A percentile compares a stretch with the other conserved stretches of the same genome.
Evolutionary conservation across 2,113 vertebrate species (phyloP).

Genomic region (Clarias magur): DNA sequence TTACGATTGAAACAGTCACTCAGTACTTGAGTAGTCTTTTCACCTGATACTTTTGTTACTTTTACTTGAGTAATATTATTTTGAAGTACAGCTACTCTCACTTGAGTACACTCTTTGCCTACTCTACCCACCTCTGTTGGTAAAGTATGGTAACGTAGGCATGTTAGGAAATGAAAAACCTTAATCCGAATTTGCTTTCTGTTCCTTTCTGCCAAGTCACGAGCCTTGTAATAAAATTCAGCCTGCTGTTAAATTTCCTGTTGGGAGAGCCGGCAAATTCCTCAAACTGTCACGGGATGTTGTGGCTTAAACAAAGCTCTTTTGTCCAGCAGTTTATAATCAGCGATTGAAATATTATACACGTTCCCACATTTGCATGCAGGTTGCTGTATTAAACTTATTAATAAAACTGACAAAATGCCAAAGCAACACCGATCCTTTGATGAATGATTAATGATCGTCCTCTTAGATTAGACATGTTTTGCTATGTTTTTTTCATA

Average conservation of each 20-base stretch:
- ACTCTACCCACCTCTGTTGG: too few species aligned
- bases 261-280: background rate
- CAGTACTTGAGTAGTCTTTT: too few species aligned
- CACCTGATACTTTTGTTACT: too few species aligned
- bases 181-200: background rate
- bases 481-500: background rate
- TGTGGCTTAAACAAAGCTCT: background rate
- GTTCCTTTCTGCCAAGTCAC: background rate
- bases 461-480: background rate
- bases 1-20: too few species aligned
- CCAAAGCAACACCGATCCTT: background rate
- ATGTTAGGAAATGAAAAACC: background rate
- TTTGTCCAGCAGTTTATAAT: background rate
- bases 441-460: conserved; percentile 14
- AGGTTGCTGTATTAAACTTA: background rate
- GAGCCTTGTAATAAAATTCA: background rate
- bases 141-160: too few species aligned
- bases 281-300: background rate
- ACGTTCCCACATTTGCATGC: background rate
- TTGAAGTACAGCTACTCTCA: too few species aligned
- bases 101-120: too few species aligned
- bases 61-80: too few species aligned
- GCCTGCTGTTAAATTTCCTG: background rate
- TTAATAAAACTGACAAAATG: background rate
- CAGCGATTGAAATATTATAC: background rate